Evolutionary conservation across 2,888 invertebrate genomes (phyloP), one percentile per base, ranked within the genome.

Genomic region (Abscondita cerata): DNA sequence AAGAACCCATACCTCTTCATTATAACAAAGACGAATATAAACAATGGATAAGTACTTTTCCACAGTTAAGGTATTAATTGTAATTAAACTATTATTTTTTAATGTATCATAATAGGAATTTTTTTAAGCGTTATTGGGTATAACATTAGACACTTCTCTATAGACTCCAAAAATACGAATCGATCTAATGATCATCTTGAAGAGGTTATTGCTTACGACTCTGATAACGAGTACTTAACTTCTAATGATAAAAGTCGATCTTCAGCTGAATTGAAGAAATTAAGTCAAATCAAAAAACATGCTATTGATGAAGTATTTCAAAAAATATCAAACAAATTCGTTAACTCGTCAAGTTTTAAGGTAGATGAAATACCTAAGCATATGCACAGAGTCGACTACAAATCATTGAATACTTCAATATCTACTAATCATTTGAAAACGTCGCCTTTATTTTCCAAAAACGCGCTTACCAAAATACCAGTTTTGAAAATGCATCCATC

Each of bases 1-100:
- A 83, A 68, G 84, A 84, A 18, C 82, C 83, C 63, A 81, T 82
- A 44, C 78, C 78, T 0, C 68, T 82, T 25, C 79, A 82, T 46
- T 83, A 83, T 54, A 83, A 86, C 64, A 75, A 82, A 64, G 84
- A 86, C 33, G 86, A 87, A 73, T 86, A 85, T 70, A 81, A 81
- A 59, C 84, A 85, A 70, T 87, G 87, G 87, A 83, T 82, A 62
- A 78, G 82, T 59, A 75, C 83, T 36, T 86, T 86, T 77, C 86
- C 86, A 65, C 84, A 84, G 69, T 80, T 87, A 69, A 83, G 85
- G 86, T 86, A 74, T 41, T 19, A 25, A 25, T 4, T n/a, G n/a
- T 31, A 3, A 8, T 25, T 31, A 4, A 41, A 13, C 4, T 16
- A 16, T 13, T 41, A 16, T 13, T 41, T 41, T 12, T 51, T 34